phyloP scores from a whole-genome alignment of 1,140 invertebrate genomes.

The Philotrypesis tridentata region DNA sequence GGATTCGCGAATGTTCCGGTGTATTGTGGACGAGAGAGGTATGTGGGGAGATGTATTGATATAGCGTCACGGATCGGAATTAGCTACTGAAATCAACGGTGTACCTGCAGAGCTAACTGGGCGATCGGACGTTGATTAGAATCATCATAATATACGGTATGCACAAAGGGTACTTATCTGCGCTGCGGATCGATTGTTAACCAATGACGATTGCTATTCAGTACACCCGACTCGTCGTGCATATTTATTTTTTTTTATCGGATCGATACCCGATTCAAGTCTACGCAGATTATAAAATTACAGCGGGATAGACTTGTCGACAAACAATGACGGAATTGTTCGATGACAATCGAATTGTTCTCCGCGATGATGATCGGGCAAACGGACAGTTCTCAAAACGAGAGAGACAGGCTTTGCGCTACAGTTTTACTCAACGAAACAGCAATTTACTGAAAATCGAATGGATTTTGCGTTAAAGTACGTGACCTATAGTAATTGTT shows the following conservation, averaged over 20 bases:
- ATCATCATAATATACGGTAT: not conserved
- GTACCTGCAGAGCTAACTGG: not conserved
- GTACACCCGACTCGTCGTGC: too few relatives aligned
- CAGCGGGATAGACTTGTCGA: not conserved
- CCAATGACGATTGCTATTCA: not conserved
- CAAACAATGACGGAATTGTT: not conserved
- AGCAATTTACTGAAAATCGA: not conserved
- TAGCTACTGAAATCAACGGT: not conserved
- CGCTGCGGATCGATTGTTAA: not conserved
- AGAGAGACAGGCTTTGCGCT: too few relatives aligned
- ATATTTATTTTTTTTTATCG: not conserved
- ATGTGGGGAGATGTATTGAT: too few relatives aligned
- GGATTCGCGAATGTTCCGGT: too few relatives aligned
- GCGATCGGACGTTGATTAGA: not conserved
- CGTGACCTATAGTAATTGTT: not conserved
- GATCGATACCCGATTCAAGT: not conserved
- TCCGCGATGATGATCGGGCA: not conserved
- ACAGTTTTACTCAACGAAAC: too few relatives aligned
- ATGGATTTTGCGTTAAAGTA: not conserved
- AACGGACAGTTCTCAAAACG: not conserved
- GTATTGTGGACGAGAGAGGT: not conserved
- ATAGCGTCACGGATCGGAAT: not conserved
- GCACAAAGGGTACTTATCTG: not conserved
- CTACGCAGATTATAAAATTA: not conserved
- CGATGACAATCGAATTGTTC: not conserved